These are phyloP conservation scores for Hippasteria phrygiana DNA, from an alignment of 53 echinoderm and acorn worm genomes.

Conservation along the genomic window DNA sequence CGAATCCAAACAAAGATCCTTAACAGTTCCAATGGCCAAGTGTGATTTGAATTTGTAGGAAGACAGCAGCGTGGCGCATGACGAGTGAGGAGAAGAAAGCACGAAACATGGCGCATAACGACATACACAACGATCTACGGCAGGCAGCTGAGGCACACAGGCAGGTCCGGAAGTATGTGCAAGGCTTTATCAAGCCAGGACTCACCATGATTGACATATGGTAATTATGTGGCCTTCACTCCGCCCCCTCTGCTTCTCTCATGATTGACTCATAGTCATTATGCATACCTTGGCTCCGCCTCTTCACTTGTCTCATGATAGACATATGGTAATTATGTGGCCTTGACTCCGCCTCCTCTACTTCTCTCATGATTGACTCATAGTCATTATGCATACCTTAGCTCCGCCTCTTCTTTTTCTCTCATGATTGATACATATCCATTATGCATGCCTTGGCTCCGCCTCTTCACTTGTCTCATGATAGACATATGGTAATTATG, in stretches of 20 bases:
- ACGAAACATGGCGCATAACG: constrained; percentile 75
- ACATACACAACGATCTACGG: constrained; percentile 90
- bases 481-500: constrained; percentile 97
- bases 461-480: too few relatives aligned
- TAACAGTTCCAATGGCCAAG: background rate
- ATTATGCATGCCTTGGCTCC: too few relatives aligned
- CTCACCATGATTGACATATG: constrained; percentile 96
- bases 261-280: too few relatives aligned
- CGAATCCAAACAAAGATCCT: too few relatives aligned
- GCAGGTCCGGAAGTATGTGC: constrained; percentile 94
- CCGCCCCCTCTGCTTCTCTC: too few relatives aligned
- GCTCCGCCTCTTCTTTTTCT: too few relatives aligned
- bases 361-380: too few relatives aligned
- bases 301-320: too few relatives aligned
- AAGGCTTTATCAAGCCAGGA: constrained; percentile 93
- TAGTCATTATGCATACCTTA: too few relatives aligned
- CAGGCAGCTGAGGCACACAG: constrained; percentile 98
- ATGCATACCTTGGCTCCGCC: too few relatives aligned
- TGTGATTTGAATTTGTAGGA: constrained; percentile 48
- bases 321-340: constrained; percentile 98
- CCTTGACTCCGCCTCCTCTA: too few relatives aligned
- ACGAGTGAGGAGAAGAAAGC: constrained; percentile 92
- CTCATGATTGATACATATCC: constrained; percentile 97
- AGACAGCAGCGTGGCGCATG: constrained; percentile 88
- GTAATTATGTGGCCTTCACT: too few relatives aligned